Base-by-base conservation (phyloP, 2,113 vertebrate genomes). In the Vimba vimba region DNA sequence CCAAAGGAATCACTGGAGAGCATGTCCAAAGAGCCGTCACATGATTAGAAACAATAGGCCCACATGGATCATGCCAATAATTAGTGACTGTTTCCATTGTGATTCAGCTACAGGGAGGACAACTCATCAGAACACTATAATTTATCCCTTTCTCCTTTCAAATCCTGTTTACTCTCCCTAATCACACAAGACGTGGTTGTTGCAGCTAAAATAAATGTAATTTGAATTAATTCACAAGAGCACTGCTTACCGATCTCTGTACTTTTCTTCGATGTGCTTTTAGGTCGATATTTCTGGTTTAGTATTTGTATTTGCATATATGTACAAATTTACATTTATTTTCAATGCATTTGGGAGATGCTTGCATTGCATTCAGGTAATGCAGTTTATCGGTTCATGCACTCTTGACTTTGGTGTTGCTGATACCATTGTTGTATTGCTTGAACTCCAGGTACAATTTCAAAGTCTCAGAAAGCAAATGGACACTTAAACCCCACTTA, bases 161-260 rank as follows among this genome's bases (percentile, higher is more conserved):
- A 90, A 89, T 91, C 89, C 92, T 93, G 92, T 95, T 95, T 93
- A 92, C 89, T 89, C 33, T 87, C 88, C 81, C 86, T 93, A 94
- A 95, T 95, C 93, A 89, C 89, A 85, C 89, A 90, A 94, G 91
- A 93, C 88, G 88, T 89, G 88, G 91, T 87, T 92, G 91, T 94
- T 94, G 92, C 87, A 91, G 91, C 93, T 94, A 91, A 92, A 90
- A 91, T 91, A 91, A 92, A 90, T 92, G 86, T 93, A 92, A 95
- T 94, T 93, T 94, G 76, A 91, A 91, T 92, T 93, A 88, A 93
- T 92, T 94, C 87, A 91, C 92, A 90, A 92, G 89, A 91, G 91
- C 90, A 68, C 82, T 87, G 87, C 87, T 87, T 90, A 85, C 45
- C 25, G 30, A 47, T 87, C 27, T 8, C 66, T 60, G 43, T 30